phyloP scores from a whole-genome alignment of 2,113 vertebrate genomes.

The Cololabis saira region DNA sequence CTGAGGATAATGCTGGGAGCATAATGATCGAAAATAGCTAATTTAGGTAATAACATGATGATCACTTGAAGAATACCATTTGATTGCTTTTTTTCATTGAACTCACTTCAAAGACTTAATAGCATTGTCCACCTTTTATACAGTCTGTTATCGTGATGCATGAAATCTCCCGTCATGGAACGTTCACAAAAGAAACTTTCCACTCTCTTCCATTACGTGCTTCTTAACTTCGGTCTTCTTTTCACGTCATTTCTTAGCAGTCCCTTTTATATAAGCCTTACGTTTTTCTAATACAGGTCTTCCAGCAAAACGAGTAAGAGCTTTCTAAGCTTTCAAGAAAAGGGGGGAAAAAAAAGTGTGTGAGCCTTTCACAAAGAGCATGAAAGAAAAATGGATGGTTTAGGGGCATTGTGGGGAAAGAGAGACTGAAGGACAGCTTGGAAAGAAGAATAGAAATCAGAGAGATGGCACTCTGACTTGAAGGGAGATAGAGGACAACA shows the following conservation, averaged over 20 bases:
- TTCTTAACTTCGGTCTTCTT: conserved; percentile 6
- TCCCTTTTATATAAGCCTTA: conserved; percentile 12
- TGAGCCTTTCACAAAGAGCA: conserved; percentile 26
- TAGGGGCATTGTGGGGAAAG: conserved; percentile 11
- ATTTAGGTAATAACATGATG: too few relatives aligned
- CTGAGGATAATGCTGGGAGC: too few relatives aligned
- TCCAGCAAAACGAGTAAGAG: conserved; percentile 19
- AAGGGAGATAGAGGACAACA: conserved; percentile 25
- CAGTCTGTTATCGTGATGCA: neutral
- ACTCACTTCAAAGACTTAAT: neutral
- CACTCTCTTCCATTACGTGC: conserved; percentile 1
- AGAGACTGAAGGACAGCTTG: neutral
- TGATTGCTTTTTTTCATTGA: neutral
- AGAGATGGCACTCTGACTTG: conserved; percentile 36
- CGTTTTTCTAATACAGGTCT: conserved; percentile 10
- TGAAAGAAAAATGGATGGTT: conserved; percentile 41
- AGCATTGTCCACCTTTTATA: neutral
- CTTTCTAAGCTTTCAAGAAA: conserved; percentile 24
- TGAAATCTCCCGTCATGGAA: neutral
- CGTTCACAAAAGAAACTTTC: neutral
- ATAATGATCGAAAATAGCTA: too few relatives aligned
- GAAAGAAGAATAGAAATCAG: conserved; percentile 25
- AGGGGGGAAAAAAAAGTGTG: neutral
- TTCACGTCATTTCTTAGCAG: conserved; percentile 1
- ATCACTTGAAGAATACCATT: too few relatives aligned